A percentile compares a stretch with the other conserved stretches of the same genome.
These are phyloP conservation scores for Mycalesis mineus DNA, from an alignment of 2,888 invertebrate species.

Conservation along the genomic window DNA sequence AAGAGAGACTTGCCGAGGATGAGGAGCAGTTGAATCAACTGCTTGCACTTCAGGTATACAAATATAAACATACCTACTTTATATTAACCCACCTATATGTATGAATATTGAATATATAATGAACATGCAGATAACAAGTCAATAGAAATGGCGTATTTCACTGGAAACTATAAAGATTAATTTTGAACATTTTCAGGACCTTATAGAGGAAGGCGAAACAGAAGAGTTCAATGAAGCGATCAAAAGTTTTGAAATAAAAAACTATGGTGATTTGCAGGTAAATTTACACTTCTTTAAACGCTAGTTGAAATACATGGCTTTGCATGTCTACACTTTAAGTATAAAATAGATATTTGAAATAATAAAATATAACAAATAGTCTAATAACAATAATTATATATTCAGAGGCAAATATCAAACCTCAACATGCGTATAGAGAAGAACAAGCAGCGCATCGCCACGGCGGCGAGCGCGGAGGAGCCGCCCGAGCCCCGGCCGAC, in stretches of 20 bases:
- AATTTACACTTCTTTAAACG: neutral
- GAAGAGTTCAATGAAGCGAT: constrained; percentile 86
- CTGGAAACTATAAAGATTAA: neutral
- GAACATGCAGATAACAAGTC: too few relatives aligned
- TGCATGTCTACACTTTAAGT: too few relatives aligned
- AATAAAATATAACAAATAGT: neutral
- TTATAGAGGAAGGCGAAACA: constrained; percentile 85
- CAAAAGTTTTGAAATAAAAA: constrained; percentile 85
- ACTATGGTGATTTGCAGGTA: constrained; percentile 88
- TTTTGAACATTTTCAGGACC: constrained; percentile 49
- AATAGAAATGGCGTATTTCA: too few relatives aligned
- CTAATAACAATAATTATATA: neutral
- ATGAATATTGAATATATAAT: too few relatives aligned
- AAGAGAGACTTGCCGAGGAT: constrained; percentile 92
- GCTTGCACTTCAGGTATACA: constrained; percentile 81
- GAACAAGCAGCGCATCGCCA: constrained; percentile 85
- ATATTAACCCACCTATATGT: too few relatives aligned
- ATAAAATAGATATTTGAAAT: neutral
- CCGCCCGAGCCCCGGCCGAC: constrained; percentile 47
- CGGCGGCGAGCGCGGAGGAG: constrained; percentile 82
- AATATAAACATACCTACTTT: neutral
- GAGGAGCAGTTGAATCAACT: constrained; percentile 90
- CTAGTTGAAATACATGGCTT: too few relatives aligned
- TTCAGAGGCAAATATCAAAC: constrained; percentile 79
- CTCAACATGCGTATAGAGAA: constrained; percentile 86